Base-by-base conservation (phyloP, 1,140 invertebrate genomes). In the Meloidogyne exigua region DNA sequence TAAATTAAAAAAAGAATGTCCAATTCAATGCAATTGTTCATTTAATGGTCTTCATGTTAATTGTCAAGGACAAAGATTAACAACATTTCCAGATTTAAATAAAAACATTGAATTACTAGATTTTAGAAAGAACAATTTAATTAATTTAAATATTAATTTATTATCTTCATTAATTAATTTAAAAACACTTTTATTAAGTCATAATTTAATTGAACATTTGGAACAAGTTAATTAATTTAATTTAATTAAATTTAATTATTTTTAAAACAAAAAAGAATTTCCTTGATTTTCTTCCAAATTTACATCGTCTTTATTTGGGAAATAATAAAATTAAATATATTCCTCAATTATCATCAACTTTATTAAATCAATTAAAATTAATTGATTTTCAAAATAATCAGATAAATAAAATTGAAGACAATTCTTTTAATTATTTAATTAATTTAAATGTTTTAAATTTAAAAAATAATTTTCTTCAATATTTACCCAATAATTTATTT, bases 331-430 rank as follows among this genome's bases (percentile, higher is more conserved):
- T 82, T n/a, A 72, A 76, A 32, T 81, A 69, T 23, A 21, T 82
- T 23, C 81, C 81, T 3, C 26, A 25, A 21, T 65, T 82, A 26
- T 69, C 81, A n/a, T 68, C 74, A 32, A 74, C 10, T 32, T 26
- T 23, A 21, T 57, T 25, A 36, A 57, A 32, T 15, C 65, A 39
- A 36, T 39, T 82, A 18, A 57, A 39, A 12, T 71, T 80, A 44
- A 28, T 82, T 9, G 81, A 82, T 72, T 72, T 82, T 2, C 81
- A 82, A 42, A 65, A 26, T 62, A 82, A 82, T 62, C 23, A 81
- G n/a, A 44, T 82, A n/a, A 39, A 44, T 9, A 23, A 69, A 64
- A 57, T 84, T 63, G 57, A 75, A 13, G 42, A 65, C 11, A 44
- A 72, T 49, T 79, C 82, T 13, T 81, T 82, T 75, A 26, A 36